These are phyloP conservation scores for Aricia agestis DNA, from an alignment of 1,140 invertebrate species.

Conservation along the genomic window DNA sequence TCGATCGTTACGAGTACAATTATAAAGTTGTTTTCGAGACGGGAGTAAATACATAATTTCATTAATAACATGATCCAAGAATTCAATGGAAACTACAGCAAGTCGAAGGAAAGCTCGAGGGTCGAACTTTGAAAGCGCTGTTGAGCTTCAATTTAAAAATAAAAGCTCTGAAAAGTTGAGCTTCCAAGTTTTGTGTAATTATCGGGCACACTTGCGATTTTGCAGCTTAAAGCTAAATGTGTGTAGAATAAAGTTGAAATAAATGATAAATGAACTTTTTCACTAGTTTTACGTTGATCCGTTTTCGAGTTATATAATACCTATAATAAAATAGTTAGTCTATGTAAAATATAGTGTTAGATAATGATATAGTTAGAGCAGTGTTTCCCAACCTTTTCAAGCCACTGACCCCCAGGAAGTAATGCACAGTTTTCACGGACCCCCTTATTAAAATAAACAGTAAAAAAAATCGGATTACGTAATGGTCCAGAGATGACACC, in stretches of 20 bases:
- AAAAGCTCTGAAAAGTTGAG: slow-evolving; percentile 16
- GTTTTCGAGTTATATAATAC: too few species aligned
- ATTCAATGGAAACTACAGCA: slow-evolving; percentile 23
- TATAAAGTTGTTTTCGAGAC: slow-evolving; percentile 5
- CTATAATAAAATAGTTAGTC: too few species aligned
- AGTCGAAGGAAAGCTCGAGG: slow-evolving; percentile 25
- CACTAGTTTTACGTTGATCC: too few species aligned
- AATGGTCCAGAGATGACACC: too few species aligned
- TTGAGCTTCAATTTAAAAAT: slow-evolving; percentile 18
- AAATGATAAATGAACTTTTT: background rate
- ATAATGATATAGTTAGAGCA: too few species aligned
- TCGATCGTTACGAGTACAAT: background rate
- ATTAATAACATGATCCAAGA: slow-evolving; percentile 20
- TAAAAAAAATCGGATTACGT: too few species aligned
- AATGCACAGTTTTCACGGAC: too few species aligned
- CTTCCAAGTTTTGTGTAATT: slow-evolving; percentile 17
- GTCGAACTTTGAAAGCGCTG: slow-evolving; percentile 20
- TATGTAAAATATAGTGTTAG: too few species aligned
- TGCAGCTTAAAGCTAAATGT: background rate
- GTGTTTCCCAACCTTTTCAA: too few species aligned
- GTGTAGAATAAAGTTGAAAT: background rate
- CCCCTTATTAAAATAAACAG: too few species aligned
- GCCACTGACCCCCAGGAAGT: too few species aligned
- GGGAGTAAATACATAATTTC: background rate
- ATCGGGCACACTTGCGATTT: slow-evolving; percentile 16